Evolutionary conservation across 2,888 invertebrate species (phyloP).

Genomic region (Athalia circularis): DNA sequence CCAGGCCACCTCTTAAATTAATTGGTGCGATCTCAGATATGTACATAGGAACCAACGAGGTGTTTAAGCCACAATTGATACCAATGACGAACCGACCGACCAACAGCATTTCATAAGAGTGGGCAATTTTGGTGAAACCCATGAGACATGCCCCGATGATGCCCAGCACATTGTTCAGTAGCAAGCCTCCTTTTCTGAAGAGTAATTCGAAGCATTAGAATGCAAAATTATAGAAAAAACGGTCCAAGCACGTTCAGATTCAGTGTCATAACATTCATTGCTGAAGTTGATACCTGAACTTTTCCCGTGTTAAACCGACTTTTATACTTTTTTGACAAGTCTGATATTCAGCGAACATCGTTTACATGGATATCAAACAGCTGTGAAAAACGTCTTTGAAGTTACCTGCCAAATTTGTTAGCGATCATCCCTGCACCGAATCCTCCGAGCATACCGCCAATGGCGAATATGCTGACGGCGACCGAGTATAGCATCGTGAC

Average conservation of each 20-base stretch:
- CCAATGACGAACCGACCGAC: conserved; percentile 98
- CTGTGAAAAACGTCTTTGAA: neutral
- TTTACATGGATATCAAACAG: neutral
- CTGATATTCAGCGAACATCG: neutral
- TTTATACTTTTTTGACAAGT: neutral
- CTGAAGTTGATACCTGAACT: too few species aligned
- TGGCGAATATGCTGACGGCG: conserved; percentile 98
- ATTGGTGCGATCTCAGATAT: conserved; percentile 98
- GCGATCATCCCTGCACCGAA: conserved; percentile 97
- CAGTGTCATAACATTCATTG: too few species aligned
- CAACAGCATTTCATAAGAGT: conserved; percentile 97
- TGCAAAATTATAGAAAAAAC: conserved; percentile 3
- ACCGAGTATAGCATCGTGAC: conserved; percentile 92
- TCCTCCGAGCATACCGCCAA: conserved; percentile 98
- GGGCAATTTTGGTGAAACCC: conserved; percentile 95
- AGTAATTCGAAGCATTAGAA: conserved; percentile 42
- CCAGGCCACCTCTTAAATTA: conserved; percentile 94
- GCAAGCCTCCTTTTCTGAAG: conserved; percentile 93
- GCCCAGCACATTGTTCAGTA: conserved; percentile 95
- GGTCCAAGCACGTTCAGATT: too few species aligned
- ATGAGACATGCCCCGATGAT: conserved; percentile 95
- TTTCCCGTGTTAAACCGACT: too few species aligned
- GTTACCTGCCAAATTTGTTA: conserved; percentile 95
- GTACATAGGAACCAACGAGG: conserved; percentile 98
- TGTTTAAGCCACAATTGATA: conserved; percentile 98